Evolutionary conservation across 2,797 vertebrate genomes (phyloP).

Genomic region (Muraenolepis orangiensis): DNA sequence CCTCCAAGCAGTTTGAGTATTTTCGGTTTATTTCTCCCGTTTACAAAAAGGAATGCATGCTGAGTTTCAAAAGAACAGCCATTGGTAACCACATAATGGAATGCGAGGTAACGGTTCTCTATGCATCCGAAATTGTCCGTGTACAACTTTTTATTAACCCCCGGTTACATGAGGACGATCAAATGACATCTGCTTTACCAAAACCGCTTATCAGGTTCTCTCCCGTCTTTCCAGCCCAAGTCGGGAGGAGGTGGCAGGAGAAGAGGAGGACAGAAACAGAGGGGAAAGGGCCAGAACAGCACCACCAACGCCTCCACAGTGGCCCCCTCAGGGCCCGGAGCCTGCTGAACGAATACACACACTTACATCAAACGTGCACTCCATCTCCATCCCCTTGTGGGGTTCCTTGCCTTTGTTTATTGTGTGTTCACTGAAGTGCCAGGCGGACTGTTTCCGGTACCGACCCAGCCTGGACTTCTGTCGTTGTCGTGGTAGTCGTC

Average conservation of each 20-base stretch:
- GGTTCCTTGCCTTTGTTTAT: not conserved
- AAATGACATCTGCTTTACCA: not conserved
- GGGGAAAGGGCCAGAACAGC: slow-evolving; percentile 72
- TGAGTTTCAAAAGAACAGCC: not conserved
- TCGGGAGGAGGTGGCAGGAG: slow-evolving; percentile 74
- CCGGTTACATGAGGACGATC: not conserved
- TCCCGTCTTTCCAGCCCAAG: slow-evolving; percentile 64
- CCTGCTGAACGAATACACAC: slow-evolving; percentile 51
- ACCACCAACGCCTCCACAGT: slow-evolving; percentile 51
- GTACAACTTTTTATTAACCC: not conserved
- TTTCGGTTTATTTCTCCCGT: not conserved
- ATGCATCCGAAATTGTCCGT: not conserved
- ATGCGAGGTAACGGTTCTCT: not conserved
- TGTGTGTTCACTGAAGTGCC: not conserved
- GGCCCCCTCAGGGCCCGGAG: slow-evolving; percentile 60
- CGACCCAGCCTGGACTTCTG: not conserved
- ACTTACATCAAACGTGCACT: not conserved
- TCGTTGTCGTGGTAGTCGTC: too few species aligned
- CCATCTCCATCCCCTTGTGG: not conserved
- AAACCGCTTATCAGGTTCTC: not conserved
- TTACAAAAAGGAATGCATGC: not conserved
- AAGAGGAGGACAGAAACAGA: slow-evolving; percentile 77
- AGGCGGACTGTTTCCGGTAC: not conserved
- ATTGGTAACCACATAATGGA: not conserved
- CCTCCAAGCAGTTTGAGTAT: not conserved